A percentile compares a stretch with the other conserved stretches of the same genome.
These are phyloP conservation scores for Panonychus citri DNA, from an alignment of 1,140 invertebrate genomes.

Conservation along the genomic window DNA sequence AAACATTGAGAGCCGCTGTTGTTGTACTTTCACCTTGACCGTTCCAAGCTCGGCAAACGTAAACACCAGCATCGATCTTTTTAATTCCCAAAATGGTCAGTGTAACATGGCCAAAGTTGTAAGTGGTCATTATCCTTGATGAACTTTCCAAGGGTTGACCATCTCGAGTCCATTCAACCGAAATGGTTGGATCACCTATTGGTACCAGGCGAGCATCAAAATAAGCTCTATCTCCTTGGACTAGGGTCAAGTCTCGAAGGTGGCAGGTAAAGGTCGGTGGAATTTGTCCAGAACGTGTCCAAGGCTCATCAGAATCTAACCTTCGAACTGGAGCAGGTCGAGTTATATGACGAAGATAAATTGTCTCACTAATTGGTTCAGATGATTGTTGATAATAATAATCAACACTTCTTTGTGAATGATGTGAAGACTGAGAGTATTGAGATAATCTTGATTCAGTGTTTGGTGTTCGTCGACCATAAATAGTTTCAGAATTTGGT, in stretches of 20 bases:
- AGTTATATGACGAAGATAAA: slow-evolving; percentile 72
- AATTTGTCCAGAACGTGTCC: no score
- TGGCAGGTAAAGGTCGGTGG: no score
- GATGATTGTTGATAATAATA: no score
- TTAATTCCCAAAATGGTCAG: slow-evolving; percentile 72
- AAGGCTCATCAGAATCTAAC: no score
- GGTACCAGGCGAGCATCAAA: slow-evolving; percentile 44
- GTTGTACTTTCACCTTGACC: slow-evolving; percentile 66
- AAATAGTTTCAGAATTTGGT: slow-evolving; percentile 65
- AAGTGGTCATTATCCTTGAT: slow-evolving; percentile 59
- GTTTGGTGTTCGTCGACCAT: no score
- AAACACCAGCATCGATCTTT: slow-evolving; percentile 60
- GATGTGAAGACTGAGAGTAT: no score
- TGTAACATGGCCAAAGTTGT: slow-evolving; percentile 74
- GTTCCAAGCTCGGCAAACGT: slow-evolving; percentile 70
- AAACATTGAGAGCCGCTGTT: slow-evolving; percentile 34
- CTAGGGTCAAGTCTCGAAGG: no score
- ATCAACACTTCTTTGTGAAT: no score
- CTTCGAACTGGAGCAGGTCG: slow-evolving; percentile 26
- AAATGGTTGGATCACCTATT: slow-evolving; percentile 65
- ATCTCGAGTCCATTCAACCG: slow-evolving; percentile 56
- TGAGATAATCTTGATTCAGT: no score
- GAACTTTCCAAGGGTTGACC: slow-evolving; percentile 31
- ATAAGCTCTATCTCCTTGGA: slow-evolving; percentile 65
- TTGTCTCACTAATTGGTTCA: slow-evolving; percentile 53